A percentile compares a stretch with the other conserved stretches of the same genome.
Evolutionary conservation across 2,797 vertebrate genomes (phyloP).

Genomic region (Muscicapa striata): DNA sequence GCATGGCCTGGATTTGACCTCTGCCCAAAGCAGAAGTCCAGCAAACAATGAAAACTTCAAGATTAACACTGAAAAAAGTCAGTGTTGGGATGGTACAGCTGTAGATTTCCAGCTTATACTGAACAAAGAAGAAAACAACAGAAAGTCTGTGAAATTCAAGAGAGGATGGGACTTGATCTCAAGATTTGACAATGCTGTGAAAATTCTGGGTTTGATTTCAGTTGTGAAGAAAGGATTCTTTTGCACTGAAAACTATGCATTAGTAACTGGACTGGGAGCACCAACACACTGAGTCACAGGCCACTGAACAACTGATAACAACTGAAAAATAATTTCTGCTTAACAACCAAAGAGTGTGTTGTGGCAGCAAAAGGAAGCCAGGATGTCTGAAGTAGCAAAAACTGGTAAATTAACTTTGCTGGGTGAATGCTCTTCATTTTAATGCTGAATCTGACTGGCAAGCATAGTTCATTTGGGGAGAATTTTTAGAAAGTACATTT

Average conservation of each 20-base stretch:
- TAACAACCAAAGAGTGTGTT: neutral
- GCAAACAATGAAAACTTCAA: neutral
- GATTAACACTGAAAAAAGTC: neutral
- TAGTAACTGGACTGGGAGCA: neutral
- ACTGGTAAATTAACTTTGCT: conserved; percentile 36
- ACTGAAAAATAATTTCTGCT: conserved; percentile 13
- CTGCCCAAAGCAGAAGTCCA: neutral
- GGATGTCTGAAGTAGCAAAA: conserved; percentile 23
- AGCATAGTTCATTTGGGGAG: neutral
- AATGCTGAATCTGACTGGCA: conserved; percentile 15
- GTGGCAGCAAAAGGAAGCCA: neutral
- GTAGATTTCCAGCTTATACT: neutral
- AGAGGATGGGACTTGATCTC: neutral
- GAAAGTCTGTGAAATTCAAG: neutral
- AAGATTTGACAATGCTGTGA: neutral
- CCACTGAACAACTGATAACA: neutral
- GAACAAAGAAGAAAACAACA: neutral
- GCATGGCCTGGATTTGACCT: neutral
- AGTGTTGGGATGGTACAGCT: neutral
- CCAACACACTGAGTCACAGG: neutral
- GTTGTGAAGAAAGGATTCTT: neutral
- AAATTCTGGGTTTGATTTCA: neutral
- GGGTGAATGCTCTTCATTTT: conserved; percentile 26
- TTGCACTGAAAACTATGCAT: neutral
- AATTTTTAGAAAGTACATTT: conserved; percentile 24